Evolutionary conservation across 1,140 invertebrate species (phyloP).

Genomic region (Trichomalopsis sarcophagae): DNA sequence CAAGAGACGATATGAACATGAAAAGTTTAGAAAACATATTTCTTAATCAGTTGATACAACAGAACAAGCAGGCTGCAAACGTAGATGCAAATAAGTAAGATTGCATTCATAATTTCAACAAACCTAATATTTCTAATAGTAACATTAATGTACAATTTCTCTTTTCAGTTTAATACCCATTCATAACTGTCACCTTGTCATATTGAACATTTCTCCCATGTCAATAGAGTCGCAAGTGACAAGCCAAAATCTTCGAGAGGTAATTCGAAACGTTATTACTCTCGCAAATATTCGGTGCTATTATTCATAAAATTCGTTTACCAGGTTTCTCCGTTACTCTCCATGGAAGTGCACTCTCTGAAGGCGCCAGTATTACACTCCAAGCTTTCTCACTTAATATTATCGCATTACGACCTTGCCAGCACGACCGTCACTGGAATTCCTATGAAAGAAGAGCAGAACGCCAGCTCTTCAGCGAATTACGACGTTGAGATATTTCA

Average conservation of each 20-base stretch:
- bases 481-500: conserved; percentile 98
- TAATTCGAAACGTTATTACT: conserved; percentile 64
- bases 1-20: conserved; percentile 88
- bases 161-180: conserved; percentile 81
- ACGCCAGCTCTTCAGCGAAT: conserved; percentile 97
- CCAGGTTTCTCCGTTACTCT: conserved; percentile 80
- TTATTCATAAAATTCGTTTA: conserved; percentile 42
- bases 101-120: background rate
- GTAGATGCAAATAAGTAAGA: conserved; percentile 69
- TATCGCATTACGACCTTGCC: conserved; percentile 93
- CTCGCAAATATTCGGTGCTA: background rate
- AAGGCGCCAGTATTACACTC: conserved; percentile 78
- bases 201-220: conserved; percentile 90
- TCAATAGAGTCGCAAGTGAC: conserved; percentile 84
- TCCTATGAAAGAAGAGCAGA: conserved; percentile 99
- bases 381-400: conserved; percentile 84
- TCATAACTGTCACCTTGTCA: conserved; percentile 90
- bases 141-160: background rate
- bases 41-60: conserved; percentile 83
- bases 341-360: conserved; percentile 82
- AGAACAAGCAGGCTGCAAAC: conserved; percentile 84
- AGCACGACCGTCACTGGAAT: conserved; percentile 98
- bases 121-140: background rate
- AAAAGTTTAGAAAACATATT: conserved; percentile 91
- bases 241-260: conserved; percentile 80